Evolutionary conservation across 2,113 vertebrate species (phyloP), one percentile per base, ranked within the genome.

Genomic region (Hiodon alosoides): DNA sequence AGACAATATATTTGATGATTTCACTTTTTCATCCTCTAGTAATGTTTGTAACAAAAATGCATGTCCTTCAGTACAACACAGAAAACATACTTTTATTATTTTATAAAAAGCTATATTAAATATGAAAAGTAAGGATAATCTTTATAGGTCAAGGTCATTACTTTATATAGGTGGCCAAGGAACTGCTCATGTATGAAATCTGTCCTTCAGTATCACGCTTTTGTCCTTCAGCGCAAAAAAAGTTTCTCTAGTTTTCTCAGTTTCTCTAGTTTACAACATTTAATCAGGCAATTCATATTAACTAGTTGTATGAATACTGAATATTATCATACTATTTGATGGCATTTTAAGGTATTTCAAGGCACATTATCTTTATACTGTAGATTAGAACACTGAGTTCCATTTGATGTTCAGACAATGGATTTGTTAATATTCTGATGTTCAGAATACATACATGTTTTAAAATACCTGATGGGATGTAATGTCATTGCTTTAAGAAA

Each of bases 41-140:
- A 31, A 31, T 31, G 31, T 31, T 31, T 31, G 31, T 31, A 31
- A 31, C 31, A 31, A 31, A 31, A 31, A 31, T 31, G 31, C 31
- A 31, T 31, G 31, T 31, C 31, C 6, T 57, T 57, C 55, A 57
- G 55, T 57, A 57, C 55, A 57, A 57, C 55, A 57, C 55, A 57
- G 55, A 57, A 57, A 57, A 57, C 55, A 57, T 57, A 59, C 16
- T 5, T 71, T 71, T 53, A 48, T 13, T 48, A 59, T 71, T 57
- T 71, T 47, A 71, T 48, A 71, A 59, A 59, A 71, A 71, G 55
- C 55, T 71, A 72, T 72, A 11, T 60, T 71, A 71, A 58, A 71
- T 71, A 47, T 71, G 54, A 71, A 71, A 71, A 71, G 17, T 4
- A 71, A 71, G 54, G 69, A 71, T 71, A 13, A 71, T 71, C 55